Percentiles rank a stretch among this genome's conserved stretches.
These are phyloP conservation scores for Ariopsis seemanni DNA, from an alignment of 2,113 vertebrate species.

Conservation along the genomic window DNA sequence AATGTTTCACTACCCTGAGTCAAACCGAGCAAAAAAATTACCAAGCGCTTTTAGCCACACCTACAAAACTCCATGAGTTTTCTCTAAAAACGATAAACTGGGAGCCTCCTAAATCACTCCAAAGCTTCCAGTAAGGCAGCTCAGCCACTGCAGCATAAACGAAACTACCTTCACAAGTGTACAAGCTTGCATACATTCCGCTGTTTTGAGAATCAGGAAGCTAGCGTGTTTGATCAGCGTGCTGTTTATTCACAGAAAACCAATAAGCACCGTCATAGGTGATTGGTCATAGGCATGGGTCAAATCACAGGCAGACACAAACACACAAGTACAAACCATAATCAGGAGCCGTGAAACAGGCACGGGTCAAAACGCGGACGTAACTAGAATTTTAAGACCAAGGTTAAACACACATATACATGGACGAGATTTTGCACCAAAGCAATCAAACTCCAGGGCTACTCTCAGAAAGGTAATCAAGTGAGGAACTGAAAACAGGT, in stretches of 20 bases:
- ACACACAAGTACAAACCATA: not conserved
- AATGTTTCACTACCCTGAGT: no score
- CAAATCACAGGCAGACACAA: not conserved
- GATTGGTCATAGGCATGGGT: no score
- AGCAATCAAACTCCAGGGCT: not conserved
- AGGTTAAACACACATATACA: not conserved
- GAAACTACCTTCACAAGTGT: not conserved
- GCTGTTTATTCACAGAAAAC: no score
- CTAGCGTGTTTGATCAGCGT: no score
- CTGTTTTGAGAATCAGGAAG: no score
- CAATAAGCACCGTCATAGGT: no score
- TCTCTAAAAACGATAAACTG: not conserved
- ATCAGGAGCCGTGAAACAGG: no score
- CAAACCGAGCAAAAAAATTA: not conserved
- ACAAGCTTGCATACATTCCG: not conserved
- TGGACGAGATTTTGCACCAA: not conserved
- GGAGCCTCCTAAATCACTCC: not conserved
- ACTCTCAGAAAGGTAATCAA: not conserved
- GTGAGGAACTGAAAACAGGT: not conserved
- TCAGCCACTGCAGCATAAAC: not conserved
- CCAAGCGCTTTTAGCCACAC: not conserved
- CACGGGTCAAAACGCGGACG: not conserved
- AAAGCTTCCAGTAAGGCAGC: not conserved
- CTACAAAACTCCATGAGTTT: not conserved
- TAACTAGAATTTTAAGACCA: not conserved